Conservation (phyloP, 2,888 invertebrate species). For the Allacma fusca region DNA sequence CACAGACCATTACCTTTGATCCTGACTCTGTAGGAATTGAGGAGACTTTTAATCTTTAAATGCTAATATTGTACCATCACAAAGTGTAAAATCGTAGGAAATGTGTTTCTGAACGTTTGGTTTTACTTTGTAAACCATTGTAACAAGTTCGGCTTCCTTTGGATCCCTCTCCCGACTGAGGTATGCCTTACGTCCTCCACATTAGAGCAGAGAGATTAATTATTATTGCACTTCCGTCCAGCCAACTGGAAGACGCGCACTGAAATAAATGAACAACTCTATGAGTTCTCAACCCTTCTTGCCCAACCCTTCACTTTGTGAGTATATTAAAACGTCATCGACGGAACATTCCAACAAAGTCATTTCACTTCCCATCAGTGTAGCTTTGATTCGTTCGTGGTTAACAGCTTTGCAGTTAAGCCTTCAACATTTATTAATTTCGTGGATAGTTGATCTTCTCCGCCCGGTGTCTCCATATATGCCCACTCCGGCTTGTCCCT, state of each 20-base stretch:
- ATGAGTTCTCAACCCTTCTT: slow-evolving; percentile 3
- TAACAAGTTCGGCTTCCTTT: neutral
- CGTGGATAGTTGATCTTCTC: neutral
- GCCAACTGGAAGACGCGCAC: neutral
- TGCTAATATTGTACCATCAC: neutral
- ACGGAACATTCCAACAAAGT: neutral
- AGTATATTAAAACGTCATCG: neutral
- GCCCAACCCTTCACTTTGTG: neutral
- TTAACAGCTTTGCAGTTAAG: neutral
- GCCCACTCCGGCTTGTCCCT: too few species aligned
- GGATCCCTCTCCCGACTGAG: neutral
- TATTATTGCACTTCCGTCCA: slow-evolving; percentile 29
- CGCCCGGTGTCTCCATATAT: too few species aligned
- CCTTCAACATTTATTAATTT: neutral
- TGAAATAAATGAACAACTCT: slow-evolving; percentile 29
- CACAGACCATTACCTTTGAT: neutral
- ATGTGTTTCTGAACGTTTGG: neutral
- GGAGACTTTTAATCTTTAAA: neutral
- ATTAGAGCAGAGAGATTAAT: slow-evolving; percentile 21
- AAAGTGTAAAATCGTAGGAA: neutral
- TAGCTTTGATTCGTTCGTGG: neutral
- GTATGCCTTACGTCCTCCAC: neutral
- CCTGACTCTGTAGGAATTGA: neutral
- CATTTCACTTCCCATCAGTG: neutral
- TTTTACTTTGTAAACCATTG: neutral